Evolutionary conservation across 2,888 invertebrate species (phyloP).

Genomic region (Scaptomyza parva): DNA sequence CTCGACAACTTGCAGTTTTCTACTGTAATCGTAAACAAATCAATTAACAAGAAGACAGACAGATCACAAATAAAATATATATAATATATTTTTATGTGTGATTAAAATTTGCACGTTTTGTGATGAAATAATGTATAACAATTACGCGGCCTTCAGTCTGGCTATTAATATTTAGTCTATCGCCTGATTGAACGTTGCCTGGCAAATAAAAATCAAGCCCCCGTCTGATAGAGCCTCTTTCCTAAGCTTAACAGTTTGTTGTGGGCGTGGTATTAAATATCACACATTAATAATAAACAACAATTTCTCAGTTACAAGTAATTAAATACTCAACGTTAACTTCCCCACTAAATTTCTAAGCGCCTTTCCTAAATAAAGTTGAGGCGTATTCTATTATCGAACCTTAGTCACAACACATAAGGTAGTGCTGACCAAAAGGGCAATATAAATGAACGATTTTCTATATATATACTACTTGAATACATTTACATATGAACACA

Average conservation of each 20-base stretch:
- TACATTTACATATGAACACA: background rate
- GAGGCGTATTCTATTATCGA: conserved; percentile 24
- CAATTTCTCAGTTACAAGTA: conserved; percentile 29
- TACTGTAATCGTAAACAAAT: conserved; percentile 52
- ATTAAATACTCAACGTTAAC: conserved; percentile 11
- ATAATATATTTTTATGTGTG: conserved; percentile 14
- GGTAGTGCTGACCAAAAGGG: conserved; percentile 29
- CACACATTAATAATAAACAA: background rate
- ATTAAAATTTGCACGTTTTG: conserved; percentile 17
- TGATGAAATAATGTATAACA: conserved; percentile 66
- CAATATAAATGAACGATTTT: conserved; percentile 37
- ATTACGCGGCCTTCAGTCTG: conserved; percentile 50
- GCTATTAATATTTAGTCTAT: conserved; percentile 31
- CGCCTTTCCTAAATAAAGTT: conserved; percentile 19
- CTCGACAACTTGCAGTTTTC: conserved; percentile 47
- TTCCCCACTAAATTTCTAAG: conserved; percentile 24
- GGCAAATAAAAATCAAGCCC: conserved; percentile 48
- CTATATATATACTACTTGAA: background rate
- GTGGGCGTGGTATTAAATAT: conserved; percentile 29
- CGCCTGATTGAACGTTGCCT: conserved; percentile 44
- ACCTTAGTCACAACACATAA: conserved; percentile 17
- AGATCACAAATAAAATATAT: conserved; percentile 32
- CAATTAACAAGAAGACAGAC: conserved; percentile 39
- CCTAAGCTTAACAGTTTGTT: background rate
- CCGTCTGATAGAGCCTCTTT: conserved; percentile 2